Evolutionary conservation across 1,140 invertebrate genomes (phyloP).

Genomic region (Caenorhabditis latens): DNA sequence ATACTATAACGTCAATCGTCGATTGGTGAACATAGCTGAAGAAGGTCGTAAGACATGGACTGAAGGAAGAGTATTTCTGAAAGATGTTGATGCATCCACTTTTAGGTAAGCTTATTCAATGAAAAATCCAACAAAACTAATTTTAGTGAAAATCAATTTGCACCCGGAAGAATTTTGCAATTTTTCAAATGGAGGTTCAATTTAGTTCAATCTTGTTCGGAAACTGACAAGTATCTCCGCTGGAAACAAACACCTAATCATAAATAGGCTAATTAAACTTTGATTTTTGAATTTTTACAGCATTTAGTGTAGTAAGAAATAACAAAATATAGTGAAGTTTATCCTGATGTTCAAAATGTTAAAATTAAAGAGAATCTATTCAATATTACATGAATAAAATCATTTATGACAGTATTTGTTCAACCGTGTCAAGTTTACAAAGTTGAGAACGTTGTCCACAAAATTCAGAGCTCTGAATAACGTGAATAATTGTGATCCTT

Average conservation of each 20-base stretch:
- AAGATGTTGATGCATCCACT: conserved; percentile 54
- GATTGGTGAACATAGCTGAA: conserved; percentile 28
- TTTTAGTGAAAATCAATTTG: conserved; percentile 57
- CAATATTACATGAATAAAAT: too few relatives aligned
- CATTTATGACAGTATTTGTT: too few relatives aligned
- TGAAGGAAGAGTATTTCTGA: conserved; percentile 37
- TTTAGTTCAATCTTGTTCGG: conserved; percentile 31
- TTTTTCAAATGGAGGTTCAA: conserved; percentile 60
- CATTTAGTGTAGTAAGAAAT: neutral
- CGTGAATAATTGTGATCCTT: too few relatives aligned
- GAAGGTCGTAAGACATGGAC: conserved; percentile 48
- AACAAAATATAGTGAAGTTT: too few relatives aligned
- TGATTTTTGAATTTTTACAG: neutral
- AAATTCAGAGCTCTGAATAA: too few relatives aligned
- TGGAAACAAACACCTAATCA: conserved; percentile 47
- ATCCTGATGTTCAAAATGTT: too few relatives aligned
- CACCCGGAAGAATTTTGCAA: conserved; percentile 46
- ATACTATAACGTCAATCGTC: conserved; percentile 37
- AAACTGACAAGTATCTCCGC: conserved; percentile 51
- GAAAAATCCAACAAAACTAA: too few relatives aligned
- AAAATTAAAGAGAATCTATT: too few relatives aligned
- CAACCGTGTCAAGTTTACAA: too few relatives aligned
- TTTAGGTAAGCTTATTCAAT: conserved; percentile 39
- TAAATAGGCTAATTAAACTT: neutral
- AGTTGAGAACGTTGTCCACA: too few relatives aligned